phyloP scores from a whole-genome alignment of 1,140 invertebrate genomes.

The Triops longicaudatus region DNA sequence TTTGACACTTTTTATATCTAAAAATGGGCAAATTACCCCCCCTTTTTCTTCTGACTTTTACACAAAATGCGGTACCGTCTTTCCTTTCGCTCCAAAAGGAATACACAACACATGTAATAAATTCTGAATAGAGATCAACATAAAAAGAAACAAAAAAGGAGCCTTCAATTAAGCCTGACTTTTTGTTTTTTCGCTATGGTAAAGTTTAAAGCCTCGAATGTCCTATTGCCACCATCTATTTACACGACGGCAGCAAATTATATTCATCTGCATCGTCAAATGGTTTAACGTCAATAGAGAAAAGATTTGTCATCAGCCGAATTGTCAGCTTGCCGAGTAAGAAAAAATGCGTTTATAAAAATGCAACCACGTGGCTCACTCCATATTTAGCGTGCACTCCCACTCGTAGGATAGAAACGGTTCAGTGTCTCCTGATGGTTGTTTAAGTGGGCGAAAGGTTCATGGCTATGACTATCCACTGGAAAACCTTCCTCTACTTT shows the following conservation, averaged over 20 bases:
- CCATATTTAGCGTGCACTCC: neutral
- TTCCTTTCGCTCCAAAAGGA: neutral
- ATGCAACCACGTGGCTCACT: neutral
- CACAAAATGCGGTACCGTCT: neutral
- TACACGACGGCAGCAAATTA: neutral
- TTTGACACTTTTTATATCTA: neutral
- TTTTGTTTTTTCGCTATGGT: conserved; percentile 9
- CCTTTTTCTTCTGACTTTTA: conserved; percentile 4
- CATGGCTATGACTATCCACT: conserved; percentile 4
- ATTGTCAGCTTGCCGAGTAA: neutral
- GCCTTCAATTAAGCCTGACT: neutral
- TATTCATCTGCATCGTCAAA: neutral
- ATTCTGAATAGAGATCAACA: conserved; percentile 15
- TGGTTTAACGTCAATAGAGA: neutral
- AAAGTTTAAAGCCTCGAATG: conserved; percentile 4
- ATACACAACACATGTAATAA: neutral
- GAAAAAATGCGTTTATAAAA: neutral
- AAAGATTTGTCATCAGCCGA: neutral
- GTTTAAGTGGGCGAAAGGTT: neutral
- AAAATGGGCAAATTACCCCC: neutral
- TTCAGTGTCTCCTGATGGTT: neutral
- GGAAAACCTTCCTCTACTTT: neutral
- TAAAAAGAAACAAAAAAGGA: conserved; percentile 6
- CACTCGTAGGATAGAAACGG: neutral
- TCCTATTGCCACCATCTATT: neutral